Conservation (phyloP, 2,113 vertebrate genomes). For the Lynx canadensis region DNA sequence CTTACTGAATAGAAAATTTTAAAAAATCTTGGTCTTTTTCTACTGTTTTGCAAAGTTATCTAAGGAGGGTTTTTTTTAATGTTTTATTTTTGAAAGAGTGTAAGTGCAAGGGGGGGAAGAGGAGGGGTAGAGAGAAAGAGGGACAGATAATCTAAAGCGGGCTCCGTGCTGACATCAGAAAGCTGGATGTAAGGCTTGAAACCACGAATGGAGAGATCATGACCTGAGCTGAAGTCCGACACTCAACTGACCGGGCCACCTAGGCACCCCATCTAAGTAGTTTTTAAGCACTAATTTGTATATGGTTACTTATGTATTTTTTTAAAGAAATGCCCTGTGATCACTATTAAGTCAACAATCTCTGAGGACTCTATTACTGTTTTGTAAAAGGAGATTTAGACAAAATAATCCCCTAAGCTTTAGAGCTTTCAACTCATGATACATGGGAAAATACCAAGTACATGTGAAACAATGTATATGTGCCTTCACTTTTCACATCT, state of each 20-base stretch:
- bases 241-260: too few species aligned
- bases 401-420: background rate
- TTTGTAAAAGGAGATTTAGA: background rate
- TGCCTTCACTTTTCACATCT: background rate
- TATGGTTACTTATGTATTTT: background rate
- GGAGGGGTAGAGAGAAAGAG: too few species aligned
- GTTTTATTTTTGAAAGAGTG: too few species aligned
- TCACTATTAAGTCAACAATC: background rate
- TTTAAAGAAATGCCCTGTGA: background rate
- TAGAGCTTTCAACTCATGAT: slow-evolving; percentile 24
- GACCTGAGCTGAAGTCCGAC: too few species aligned
- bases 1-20: background rate
- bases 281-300: slow-evolving; percentile 7
- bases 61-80: background rate
- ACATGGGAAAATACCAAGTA: background rate
- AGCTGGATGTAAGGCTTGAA: too few species aligned
- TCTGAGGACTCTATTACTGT: background rate
- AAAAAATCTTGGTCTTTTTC: background rate
- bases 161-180: too few species aligned
- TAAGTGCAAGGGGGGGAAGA: too few species aligned
- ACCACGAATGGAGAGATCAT: too few species aligned
- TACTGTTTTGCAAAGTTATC: slow-evolving; percentile 22
- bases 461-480: background rate
- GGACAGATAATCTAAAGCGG: too few species aligned
- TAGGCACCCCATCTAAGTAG: background rate